Conservation (phyloP, 2,113 vertebrate species). For the Thalassoma bifasciatum region DNA sequence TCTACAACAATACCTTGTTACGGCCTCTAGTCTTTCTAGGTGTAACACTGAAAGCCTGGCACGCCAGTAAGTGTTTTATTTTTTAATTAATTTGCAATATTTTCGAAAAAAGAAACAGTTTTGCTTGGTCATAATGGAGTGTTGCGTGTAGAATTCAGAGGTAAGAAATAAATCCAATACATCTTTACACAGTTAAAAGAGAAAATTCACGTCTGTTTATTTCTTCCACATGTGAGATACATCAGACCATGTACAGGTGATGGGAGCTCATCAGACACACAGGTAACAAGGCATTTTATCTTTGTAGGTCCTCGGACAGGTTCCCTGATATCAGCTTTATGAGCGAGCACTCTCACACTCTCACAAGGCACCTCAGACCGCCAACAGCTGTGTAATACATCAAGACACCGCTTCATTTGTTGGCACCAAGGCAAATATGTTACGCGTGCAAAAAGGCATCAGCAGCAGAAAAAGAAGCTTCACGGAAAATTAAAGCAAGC, state of each 20-base stretch:
- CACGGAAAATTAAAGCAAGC: slow-evolving; percentile 37
- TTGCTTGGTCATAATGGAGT: no score
- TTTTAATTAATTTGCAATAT: no score
- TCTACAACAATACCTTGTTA: no score
- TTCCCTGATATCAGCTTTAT: slow-evolving; percentile 61
- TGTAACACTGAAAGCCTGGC: no score
- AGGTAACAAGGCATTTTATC: slow-evolving; percentile 45
- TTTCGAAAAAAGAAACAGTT: no score
- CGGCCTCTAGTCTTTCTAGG: no score
- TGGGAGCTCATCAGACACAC: slow-evolving; percentile 40
- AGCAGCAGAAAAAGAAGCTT: slow-evolving; percentile 65
- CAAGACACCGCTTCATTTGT: slow-evolving; percentile 37
- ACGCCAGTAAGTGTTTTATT: no score
- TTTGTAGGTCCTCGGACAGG: slow-evolving; percentile 46
- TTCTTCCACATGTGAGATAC: slow-evolving; percentile 50
- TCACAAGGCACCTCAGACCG: slow-evolving; percentile 63
- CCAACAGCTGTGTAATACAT: slow-evolving; percentile 37
- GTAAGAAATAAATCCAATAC: no score
- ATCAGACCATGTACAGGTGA: slow-evolving; percentile 27
- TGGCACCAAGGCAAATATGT: slow-evolving; percentile 61
- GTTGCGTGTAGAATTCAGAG: no score
- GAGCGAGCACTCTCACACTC: slow-evolving; percentile 43
- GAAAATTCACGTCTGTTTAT: slow-evolving; percentile 65
- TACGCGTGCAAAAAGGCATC: slow-evolving; percentile 59
- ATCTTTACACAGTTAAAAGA: slow-evolving; percentile 37